Conservation (phyloP, 2,113 vertebrate genomes). For the Datnioides undecimradiatus region DNA sequence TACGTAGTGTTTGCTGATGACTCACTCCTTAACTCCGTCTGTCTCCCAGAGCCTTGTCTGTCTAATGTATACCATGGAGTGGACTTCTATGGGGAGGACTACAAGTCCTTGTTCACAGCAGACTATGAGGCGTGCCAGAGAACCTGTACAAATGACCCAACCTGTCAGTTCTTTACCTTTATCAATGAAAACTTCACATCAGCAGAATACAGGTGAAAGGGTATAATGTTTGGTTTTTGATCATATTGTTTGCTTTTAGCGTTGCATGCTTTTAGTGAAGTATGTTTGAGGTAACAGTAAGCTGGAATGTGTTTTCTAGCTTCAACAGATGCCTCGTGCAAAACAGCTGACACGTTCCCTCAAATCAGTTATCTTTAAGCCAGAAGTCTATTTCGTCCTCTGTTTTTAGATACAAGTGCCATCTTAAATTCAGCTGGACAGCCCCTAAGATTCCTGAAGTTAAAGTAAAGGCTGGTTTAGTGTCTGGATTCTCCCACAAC, state of each 20-base stretch:
- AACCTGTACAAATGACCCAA: conserved; percentile 53
- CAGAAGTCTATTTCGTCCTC: no score
- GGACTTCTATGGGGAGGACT: conserved; percentile 56
- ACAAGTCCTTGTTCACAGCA: conserved; percentile 18
- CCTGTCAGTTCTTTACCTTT: conserved; percentile 59
- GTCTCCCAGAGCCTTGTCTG: conserved; percentile 15
- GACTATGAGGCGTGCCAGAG: conserved; percentile 52
- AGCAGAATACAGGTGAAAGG: not conserved
- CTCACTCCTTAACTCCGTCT: not conserved
- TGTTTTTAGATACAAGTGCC: no score
- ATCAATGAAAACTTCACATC: conserved; percentile 2
- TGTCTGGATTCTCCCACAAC: conserved; percentile 42
- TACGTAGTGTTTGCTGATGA: not conserved
- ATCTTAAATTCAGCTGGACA: no score
- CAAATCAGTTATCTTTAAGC: no score
- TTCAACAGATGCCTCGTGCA: no score
- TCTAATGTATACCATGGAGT: conserved; percentile 26
- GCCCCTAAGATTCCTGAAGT: no score
- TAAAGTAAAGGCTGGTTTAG: not conserved
- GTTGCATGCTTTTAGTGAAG: no score
- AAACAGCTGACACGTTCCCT: no score
- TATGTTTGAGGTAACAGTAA: not conserved
- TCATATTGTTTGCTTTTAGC: not conserved
- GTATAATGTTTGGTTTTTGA: not conserved
- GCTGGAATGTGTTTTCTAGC: no score